Conservation (phyloP, 2,113 vertebrate genomes). For the Aramus guarauna region DNA sequence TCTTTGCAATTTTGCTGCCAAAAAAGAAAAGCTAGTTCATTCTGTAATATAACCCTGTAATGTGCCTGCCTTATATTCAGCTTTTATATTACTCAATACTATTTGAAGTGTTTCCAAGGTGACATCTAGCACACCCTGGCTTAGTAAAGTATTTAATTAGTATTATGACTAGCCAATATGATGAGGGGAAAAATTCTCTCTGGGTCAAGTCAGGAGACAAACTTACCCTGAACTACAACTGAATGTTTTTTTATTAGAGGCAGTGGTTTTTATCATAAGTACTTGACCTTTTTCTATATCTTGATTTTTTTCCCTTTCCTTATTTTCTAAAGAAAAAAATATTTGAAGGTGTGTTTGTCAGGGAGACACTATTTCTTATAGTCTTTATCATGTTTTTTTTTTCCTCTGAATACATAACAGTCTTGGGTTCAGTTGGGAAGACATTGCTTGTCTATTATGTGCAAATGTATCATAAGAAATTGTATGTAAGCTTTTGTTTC, state of each 20-base stretch:
- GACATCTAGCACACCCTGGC: slow-evolving; percentile 38
- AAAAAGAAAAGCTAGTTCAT: slow-evolving; percentile 33
- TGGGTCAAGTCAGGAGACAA: neutral
- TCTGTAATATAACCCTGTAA: slow-evolving; percentile 11
- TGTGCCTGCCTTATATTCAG: neutral
- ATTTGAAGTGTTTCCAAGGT: slow-evolving; percentile 58
- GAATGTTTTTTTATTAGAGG: neutral
- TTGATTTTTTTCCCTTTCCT: neutral
- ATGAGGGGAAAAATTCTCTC: slow-evolving; percentile 2
- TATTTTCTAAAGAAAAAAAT: neutral
- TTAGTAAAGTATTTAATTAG: slow-evolving; percentile 65
- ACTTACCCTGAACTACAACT: neutral
- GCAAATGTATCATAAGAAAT: neutral
- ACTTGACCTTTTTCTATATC: neutral
- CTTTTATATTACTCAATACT: slow-evolving; percentile 20
- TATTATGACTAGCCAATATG: slow-evolving; percentile 46
- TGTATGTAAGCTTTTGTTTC: neutral
- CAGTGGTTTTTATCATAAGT: neutral
- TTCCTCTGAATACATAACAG: neutral
- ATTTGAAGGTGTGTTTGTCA: neutral
- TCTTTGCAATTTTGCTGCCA: slow-evolving; percentile 50
- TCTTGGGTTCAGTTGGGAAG: neutral
- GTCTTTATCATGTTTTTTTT: neutral
- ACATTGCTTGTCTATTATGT: neutral
- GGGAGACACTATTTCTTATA: neutral